A percentile compares a stretch with the other conserved stretches of the same genome.
Conservation (phyloP, 2,888 invertebrate species). For the Drosophila paucipuncta region DNA sequence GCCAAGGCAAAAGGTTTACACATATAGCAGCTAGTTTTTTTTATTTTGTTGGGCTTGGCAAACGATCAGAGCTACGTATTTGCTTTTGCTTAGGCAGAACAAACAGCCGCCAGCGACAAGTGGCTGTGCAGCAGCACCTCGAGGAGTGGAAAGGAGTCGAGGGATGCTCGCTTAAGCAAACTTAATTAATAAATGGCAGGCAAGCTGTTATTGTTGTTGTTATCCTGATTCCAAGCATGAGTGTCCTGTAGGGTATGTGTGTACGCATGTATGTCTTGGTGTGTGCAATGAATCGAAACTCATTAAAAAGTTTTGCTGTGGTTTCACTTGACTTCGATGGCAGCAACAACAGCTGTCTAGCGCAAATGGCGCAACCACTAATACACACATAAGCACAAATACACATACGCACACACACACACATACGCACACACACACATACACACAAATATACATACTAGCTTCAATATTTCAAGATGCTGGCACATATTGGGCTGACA, state of each 20-base stretch:
- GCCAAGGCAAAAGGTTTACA: conserved; percentile 21
- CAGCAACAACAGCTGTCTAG: conserved; percentile 49
- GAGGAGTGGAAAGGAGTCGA: background rate
- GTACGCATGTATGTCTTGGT: conserved; percentile 27
- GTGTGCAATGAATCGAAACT: conserved; percentile 80
- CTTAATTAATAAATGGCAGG: conserved; percentile 73
- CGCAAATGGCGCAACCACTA: conserved; percentile 34
- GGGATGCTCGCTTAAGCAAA: conserved; percentile 66
- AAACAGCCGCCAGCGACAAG: conserved; percentile 24
- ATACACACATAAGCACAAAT: conserved; percentile 21
- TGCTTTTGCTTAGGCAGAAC: conserved; percentile 50
- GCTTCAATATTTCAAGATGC: conserved; percentile 38
- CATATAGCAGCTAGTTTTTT: conserved; percentile 33
- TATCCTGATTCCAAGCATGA: conserved; percentile 51
- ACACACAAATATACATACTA: conserved; percentile 3
- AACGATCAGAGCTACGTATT: conserved; percentile 53
- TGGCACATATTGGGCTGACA: conserved; percentile 65
- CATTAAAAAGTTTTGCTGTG: conserved; percentile 79
- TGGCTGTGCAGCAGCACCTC: background rate
- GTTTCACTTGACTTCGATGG: conserved; percentile 49
- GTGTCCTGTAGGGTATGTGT: conserved; percentile 24
- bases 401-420: conserved; percentile 18
- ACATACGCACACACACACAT: background rate
- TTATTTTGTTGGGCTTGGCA: conserved; percentile 28
- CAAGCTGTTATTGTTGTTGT: conserved; percentile 28